Base-by-base conservation (phyloP, 2,888 invertebrate species). In the Acanthosoma haemorrhoidale region DNA sequence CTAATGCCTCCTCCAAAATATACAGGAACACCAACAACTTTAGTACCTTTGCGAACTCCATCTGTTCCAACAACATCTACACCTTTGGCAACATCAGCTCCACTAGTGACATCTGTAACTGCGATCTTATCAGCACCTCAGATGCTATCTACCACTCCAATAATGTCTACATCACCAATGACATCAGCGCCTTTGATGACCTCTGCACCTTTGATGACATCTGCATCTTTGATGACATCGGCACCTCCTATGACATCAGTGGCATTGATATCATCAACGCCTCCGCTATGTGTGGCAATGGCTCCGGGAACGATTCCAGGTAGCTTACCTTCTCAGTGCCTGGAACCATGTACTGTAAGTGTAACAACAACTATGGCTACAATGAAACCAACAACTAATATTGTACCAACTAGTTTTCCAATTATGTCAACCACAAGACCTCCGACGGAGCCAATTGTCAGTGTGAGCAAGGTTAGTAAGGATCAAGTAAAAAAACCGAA, bases 381-480 rank as follows among this genome's bases (percentile, higher is more conserved):
- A 6, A 51, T 67, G 51, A 63, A 64, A 18, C 68, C 70, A 1
- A 25, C 70, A 1, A 70, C 70, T 15, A 68, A 68, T 39, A 34
- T 68, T 11, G 70, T 57, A 25, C 61, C 41, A 11, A 36, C 70
- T 6, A 43, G 64, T 58, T 57, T 63, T n/a, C 68, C 72, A 1
- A 51, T 58, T 11, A 66, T 67, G 67, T 71, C 71, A 16, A 36
- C 71, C 9, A 18, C 67, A 16, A 57, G 67, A 9, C 58, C 66
- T 34, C 58, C 34, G 2, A 68, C 32, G 6, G 68, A 71, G 43
- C 73, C 73, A 8, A 73, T 73, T 18, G 70, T 73, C 31, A 73
- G 73, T 60, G 71, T 73, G 13, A 71, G 73, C 36, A 73, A 73
- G 69, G 73, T 73, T 25, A 73, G 71, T 61, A 73, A 71, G 58